A percentile compares a stretch with the other conserved stretches of the same genome.
These are phyloP conservation scores for Drosophila trapezifrons DNA, from an alignment of 1,140 invertebrate genomes.

Conservation along the genomic window DNA sequence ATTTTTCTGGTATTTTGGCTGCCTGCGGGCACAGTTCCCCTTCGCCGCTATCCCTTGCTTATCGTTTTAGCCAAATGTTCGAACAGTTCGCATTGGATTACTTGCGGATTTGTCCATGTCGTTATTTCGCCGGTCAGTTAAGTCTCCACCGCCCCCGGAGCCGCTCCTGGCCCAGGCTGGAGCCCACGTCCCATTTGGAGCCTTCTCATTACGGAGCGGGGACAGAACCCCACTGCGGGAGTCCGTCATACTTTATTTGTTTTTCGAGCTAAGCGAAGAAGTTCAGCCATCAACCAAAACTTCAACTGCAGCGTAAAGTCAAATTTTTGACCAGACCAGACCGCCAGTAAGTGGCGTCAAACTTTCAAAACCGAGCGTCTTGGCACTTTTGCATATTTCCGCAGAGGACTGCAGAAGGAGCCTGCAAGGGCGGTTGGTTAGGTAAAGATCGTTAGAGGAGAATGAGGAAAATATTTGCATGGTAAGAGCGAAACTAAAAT, in stretches of 20 bases:
- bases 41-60: constrained; percentile 36
- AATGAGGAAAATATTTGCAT: not conserved
- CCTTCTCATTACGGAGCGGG: constrained; percentile 43
- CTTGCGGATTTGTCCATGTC: constrained; percentile 77
- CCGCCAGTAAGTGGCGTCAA: constrained; percentile 71
- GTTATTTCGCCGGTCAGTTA: constrained; percentile 64
- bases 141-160: not conserved
- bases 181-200: not conserved
- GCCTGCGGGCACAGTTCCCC: constrained; percentile 58
- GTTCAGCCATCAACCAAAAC: constrained; percentile 78
- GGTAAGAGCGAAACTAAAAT: not conserved
- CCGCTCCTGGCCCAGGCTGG: constrained; percentile 1
- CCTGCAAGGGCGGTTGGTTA: constrained; percentile 38
- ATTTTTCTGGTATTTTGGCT: constrained; percentile 77
- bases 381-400: constrained; percentile 81
- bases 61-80: constrained; percentile 71
- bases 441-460: constrained; percentile 12
- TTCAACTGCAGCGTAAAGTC: constrained; percentile 79
- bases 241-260: constrained; percentile 70
- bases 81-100: constrained; percentile 74
- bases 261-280: constrained; percentile 74
- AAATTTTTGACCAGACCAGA: constrained; percentile 74
- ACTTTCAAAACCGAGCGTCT: constrained; percentile 62
- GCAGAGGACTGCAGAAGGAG: constrained; percentile 45
- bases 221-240: constrained; percentile 5